Evolutionary conservation across 2,797 vertebrate species (phyloP).

Genomic region (Garrulus glandarius): DNA sequence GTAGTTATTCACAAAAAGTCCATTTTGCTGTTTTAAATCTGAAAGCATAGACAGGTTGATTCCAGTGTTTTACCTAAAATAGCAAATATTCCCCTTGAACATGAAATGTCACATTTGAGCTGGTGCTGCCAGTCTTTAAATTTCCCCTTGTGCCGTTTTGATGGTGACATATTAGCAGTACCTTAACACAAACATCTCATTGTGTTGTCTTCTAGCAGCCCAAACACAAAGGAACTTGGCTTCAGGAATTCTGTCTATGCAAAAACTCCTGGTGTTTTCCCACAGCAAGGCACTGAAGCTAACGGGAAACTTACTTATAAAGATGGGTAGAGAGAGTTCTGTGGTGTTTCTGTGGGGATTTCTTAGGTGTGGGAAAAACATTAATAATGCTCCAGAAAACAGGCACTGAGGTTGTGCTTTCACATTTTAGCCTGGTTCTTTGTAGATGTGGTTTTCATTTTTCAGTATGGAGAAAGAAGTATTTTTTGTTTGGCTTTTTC

Average conservation of each 20-base stretch:
- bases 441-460: background rate
- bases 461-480: background rate
- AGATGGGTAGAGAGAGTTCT: background rate
- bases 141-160: background rate
- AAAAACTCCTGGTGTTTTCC: background rate
- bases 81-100: background rate
- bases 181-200: background rate
- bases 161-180: background rate
- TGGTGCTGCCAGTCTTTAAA: background rate
- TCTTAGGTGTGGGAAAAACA: background rate
- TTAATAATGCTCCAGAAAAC: background rate
- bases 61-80: background rate
- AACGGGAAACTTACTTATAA: background rate
- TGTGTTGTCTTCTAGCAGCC: background rate
- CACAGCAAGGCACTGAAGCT: background rate
- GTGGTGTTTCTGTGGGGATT: background rate
- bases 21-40: background rate
- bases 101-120: background rate
- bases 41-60: background rate
- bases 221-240: background rate
- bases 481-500: background rate
- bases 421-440: background rate
- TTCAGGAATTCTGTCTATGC: background rate
- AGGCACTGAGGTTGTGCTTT: background rate
- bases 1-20: background rate